Evolutionary conservation across 2,888 invertebrate species (phyloP).

Genomic region (Tinea pellionella): DNA sequence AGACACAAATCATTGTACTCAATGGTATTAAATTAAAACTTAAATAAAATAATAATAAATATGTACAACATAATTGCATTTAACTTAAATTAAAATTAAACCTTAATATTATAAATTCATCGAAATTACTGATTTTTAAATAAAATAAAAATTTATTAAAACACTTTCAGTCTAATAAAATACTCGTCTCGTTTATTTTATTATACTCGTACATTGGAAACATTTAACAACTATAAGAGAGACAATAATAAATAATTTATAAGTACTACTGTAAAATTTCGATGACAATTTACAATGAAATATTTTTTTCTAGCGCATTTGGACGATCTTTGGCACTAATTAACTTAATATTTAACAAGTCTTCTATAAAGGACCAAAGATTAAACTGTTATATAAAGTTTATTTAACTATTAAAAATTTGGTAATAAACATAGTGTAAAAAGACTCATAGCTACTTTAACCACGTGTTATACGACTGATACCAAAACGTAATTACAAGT

Average conservation of each 20-base stretch:
- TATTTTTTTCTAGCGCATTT: constrained; percentile 27
- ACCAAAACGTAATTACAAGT: too few species aligned
- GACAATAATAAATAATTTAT: not conserved
- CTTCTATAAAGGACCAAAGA: constrained; percentile 46
- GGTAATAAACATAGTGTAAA: too few species aligned
- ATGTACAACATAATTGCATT: constrained; percentile 29
- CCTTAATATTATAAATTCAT: not conserved
- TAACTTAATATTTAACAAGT: constrained; percentile 47
- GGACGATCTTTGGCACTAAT: constrained; percentile 67
- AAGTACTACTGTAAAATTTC: not conserved
- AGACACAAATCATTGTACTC: not conserved
- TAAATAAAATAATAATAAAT: constrained; percentile 22
- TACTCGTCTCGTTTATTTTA: not conserved
- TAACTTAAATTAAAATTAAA: constrained; percentile 8
- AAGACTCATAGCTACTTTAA: too few species aligned
- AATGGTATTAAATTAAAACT: not conserved
- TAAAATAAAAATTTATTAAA: not conserved
- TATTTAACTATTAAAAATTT: too few species aligned
- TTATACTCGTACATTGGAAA: not conserved
- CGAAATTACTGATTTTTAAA: not conserved
- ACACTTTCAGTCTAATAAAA: constrained; percentile 7
- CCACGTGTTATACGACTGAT: too few species aligned
- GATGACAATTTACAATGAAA: not conserved
- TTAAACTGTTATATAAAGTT: constrained; percentile 17
- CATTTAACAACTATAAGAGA: not conserved